These are phyloP conservation scores for Palythoa heliodiscus DNA, from an alignment of 92 coral and sea anemone species.

Conservation along the genomic window DNA sequence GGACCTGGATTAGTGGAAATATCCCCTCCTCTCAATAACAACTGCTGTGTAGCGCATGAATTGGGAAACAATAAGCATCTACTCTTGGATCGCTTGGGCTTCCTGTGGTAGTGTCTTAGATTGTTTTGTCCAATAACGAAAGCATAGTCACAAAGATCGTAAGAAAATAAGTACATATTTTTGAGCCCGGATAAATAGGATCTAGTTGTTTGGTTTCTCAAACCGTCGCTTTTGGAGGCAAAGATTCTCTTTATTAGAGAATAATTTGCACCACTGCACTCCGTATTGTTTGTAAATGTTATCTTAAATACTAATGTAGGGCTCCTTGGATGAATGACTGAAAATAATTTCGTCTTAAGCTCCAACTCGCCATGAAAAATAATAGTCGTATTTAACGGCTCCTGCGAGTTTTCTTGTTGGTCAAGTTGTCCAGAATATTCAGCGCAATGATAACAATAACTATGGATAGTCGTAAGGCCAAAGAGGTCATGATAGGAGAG, in stretches of 20 bases:
- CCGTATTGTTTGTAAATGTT: constrained; percentile 39
- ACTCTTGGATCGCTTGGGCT: constrained; percentile 53
- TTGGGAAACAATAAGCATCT: constrained; percentile 48
- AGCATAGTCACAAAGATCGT: no score
- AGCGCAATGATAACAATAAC: no score
- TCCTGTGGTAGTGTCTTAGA: constrained; percentile 51
- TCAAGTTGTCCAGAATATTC: not conserved
- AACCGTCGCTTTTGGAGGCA: constrained; percentile 26
- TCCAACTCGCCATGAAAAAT: constrained; percentile 37
- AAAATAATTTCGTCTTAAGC: constrained; percentile 37
- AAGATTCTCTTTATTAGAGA: not conserved
- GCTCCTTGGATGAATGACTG: constrained; percentile 37
- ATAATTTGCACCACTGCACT: no score
- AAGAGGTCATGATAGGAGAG: no score
- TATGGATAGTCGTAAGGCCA: no score
- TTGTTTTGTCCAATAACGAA: constrained; percentile 43
- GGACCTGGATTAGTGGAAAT: constrained; percentile 45
- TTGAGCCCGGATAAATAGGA: constrained; percentile 45
- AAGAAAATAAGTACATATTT: constrained; percentile 44
- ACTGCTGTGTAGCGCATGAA: constrained; percentile 48
- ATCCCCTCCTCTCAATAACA: constrained; percentile 55
- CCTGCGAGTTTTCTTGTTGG: not conserved
- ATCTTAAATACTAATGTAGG: constrained; percentile 36
- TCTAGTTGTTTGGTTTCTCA: constrained; percentile 41
- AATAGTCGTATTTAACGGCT: constrained; percentile 6